phyloP scores from a whole-genome alignment of 1,140 invertebrate genomes.

The Camponotus pennsylvanicus region DNA sequence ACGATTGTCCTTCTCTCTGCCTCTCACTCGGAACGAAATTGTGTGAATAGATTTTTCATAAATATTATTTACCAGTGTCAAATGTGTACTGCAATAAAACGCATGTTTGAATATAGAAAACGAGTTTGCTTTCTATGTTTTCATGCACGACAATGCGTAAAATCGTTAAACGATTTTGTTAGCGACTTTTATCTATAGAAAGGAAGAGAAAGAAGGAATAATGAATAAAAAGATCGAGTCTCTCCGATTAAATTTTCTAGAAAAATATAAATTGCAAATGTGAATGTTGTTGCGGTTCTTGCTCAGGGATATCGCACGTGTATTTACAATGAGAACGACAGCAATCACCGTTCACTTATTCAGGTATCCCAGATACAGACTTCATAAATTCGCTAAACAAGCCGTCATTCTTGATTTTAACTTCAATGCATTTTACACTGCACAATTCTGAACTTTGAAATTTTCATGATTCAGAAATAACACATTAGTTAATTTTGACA shows the following conservation, averaged over 20 bases:
- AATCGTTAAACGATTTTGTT: neutral
- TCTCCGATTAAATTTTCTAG: neutral
- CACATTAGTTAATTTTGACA: constrained; percentile 3
- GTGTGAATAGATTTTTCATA: constrained; percentile 63
- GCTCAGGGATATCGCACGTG: neutral
- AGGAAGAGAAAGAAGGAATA: no score
- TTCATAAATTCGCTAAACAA: neutral
- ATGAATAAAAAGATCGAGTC: neutral
- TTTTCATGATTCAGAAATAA: neutral
- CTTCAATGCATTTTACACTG: neutral
- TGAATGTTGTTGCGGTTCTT: constrained; percentile 13
- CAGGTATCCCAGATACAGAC: neutral
- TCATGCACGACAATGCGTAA: neutral
- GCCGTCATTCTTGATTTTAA: neutral
- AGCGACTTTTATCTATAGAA: neutral
- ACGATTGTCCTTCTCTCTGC: constrained; percentile 40
- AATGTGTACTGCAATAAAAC: neutral
- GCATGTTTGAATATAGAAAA: neutral
- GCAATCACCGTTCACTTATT: constrained; percentile 13
- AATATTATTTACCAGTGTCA: constrained; percentile 65
- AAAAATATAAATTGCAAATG: constrained; percentile 3
- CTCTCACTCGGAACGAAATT: constrained; percentile 45
- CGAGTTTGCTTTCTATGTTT: constrained; percentile 29
- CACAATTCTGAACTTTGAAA: neutral
- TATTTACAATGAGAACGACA: constrained; percentile 4